A percentile compares a stretch with the other conserved stretches of the same genome.
These are phyloP conservation scores for Aradophagus sp. DNA, from an alignment of 1,140 invertebrate genomes.

Conservation along the genomic window DNA sequence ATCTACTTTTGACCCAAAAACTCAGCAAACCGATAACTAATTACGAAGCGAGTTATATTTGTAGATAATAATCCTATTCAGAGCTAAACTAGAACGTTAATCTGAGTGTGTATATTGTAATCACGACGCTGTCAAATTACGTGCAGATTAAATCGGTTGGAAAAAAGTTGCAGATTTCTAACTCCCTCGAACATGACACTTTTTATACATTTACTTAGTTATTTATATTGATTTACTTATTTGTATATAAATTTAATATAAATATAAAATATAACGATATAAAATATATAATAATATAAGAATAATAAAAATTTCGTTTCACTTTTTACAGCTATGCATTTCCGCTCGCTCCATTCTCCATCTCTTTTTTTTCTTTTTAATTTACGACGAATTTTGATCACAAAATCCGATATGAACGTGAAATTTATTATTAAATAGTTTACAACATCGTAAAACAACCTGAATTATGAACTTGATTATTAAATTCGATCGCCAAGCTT, in stretches of 20 bases:
- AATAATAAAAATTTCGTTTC: constrained; percentile 23
- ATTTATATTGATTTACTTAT: constrained; percentile 3
- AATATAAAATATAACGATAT: no score
- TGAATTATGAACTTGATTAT: constrained; percentile 25
- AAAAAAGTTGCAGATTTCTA: constrained; percentile 31
- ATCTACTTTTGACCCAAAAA: constrained; percentile 51
- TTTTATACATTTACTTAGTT: constrained; percentile 24
- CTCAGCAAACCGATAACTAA: constrained; percentile 56
- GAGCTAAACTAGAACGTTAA: constrained; percentile 40
- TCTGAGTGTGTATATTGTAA: constrained; percentile 40
- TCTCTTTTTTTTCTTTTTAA: constrained; percentile 9
- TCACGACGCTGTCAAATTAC: constrained; percentile 43
- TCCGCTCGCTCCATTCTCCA: no score
- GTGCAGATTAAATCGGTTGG: constrained; percentile 34
- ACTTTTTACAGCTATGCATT: background rate
- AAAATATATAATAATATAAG: no score
- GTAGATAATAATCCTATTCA: constrained; percentile 50
- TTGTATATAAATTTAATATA: no score
- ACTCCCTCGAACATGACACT: no score
- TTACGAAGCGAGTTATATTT: constrained; percentile 49
- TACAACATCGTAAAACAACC: constrained; percentile 10
- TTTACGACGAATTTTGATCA: constrained; percentile 37
- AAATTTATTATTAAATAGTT: constrained; percentile 40
- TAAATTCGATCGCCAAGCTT: constrained; percentile 22
- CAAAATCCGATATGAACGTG: constrained; percentile 7